Base-by-base conservation (phyloP, 2,113 vertebrate genomes). In the Prionailurus viverrinus region DNA sequence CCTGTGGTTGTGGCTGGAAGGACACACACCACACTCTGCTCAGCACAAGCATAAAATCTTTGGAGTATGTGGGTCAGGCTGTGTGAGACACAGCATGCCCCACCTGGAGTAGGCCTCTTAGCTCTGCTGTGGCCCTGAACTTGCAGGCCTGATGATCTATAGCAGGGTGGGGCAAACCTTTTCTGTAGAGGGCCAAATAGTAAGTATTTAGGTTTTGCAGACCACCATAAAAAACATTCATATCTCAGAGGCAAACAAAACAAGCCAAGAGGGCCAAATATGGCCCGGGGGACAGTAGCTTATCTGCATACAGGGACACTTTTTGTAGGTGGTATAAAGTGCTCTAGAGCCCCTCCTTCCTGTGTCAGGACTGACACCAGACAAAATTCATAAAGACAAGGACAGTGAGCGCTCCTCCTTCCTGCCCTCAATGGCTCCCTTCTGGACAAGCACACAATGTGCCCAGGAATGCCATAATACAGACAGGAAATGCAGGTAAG, bases 121-220 rank as follows among this genome's bases (percentile, higher is more conserved):
- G 74, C 27, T 23, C 29, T 12, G 21, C n/a, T n/a, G 27, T 41
- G 78, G 71, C 51, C 79, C 78, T 83, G 69, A 89, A 61, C 31
- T 48, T 39, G 23, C 48, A 94, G 41, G 41, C 16, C 84, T 69
- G 68, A 33, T 66, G 25, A 45, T 65, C 73, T 76, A 23, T n/a
- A 83, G 65, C 71, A 89, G 87, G 66, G 91, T 45, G 53, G 68
- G 25, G 93, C 65, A 39, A 76, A 80, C 14, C 51, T 79, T 73
- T 33, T 92, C 85, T 83, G 45, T 80, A 79, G 71, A 88, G 83
- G 33, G 55, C 73, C 94, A 97, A 58, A 85, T 2, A 82, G 69
- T 69, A 97, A 95, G 88, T 48, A 94, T 53, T 91, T 33, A 94
- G 81, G 53, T 31, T 94, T 61, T 91, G 36, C 61, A 92, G 16